Conservation (phyloP, 2,888 invertebrate species). For the Thumatha senex region DNA sequence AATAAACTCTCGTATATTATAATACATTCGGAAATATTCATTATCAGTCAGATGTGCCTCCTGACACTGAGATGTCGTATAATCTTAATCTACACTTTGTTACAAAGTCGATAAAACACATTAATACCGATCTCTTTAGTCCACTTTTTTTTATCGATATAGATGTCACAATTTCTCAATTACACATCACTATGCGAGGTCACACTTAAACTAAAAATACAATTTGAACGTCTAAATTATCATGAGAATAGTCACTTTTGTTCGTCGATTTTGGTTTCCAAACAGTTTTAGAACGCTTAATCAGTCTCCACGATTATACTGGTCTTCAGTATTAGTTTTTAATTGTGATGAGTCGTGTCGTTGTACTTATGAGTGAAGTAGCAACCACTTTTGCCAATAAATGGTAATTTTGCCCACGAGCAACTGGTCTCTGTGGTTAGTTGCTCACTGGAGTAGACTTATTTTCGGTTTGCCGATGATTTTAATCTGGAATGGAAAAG, state of each 20-base stretch:
- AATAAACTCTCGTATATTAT: constrained; percentile 30
- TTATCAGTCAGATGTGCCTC: constrained; percentile 48
- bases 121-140: constrained; percentile 18
- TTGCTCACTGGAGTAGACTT: constrained; percentile 18
- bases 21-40: constrained; percentile 40
- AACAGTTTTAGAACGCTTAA: constrained; percentile 51
- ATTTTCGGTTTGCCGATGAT: constrained; percentile 17
- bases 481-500: constrained; percentile 29
- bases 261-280: constrained; percentile 49
- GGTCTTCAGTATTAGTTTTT: constrained; percentile 42
- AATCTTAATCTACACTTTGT: constrained; percentile 27
- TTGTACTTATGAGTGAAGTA: constrained; percentile 21
- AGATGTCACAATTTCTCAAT: constrained; percentile 20
- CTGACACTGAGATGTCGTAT: constrained; percentile 37
- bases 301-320: constrained; percentile 54
- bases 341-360: constrained; percentile 52
- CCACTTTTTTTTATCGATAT: constrained; percentile 12
- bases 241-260: constrained; percentile 54
- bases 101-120: constrained; percentile 5
- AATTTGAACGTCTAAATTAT: constrained; percentile 42
- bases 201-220: constrained; percentile 42
- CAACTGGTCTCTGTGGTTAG: constrained; percentile 13
- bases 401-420: constrained; percentile 2
- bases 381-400: constrained; percentile 1
- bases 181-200: constrained; percentile 51